These are phyloP conservation scores for Ceyx cyanopectus DNA, from an alignment of 2,113 vertebrate genomes.

Conservation along the genomic window DNA sequence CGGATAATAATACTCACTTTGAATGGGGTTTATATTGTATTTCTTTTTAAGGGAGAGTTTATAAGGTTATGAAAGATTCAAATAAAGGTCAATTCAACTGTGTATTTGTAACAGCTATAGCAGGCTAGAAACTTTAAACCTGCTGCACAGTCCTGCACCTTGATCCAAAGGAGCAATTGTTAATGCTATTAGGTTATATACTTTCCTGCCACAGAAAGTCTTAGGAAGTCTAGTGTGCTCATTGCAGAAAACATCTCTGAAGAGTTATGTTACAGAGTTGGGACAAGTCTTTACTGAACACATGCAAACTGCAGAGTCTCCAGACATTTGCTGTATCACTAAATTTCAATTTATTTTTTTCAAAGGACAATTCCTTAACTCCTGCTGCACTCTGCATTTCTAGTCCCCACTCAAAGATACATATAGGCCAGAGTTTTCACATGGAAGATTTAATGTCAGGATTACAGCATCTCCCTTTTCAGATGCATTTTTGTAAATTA, in stretches of 20 bases:
- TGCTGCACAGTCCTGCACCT: neutral
- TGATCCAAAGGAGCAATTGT: neutral
- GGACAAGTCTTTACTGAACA: neutral
- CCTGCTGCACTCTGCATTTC: neutral
- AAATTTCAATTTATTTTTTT: neutral
- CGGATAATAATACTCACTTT: slow-evolving; percentile 1
- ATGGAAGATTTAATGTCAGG: neutral
- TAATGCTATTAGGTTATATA: neutral
- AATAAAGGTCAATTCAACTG: neutral
- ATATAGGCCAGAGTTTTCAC: neutral
- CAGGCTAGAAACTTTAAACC: neutral
- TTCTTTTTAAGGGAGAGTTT: neutral
- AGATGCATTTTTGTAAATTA: neutral
- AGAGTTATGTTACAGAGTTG: neutral
- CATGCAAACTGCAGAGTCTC: neutral
- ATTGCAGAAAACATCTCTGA: neutral
- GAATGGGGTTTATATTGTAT: neutral
- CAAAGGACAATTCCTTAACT: neutral
- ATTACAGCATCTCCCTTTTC: neutral
- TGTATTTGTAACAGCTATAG: neutral
- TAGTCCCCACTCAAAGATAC: neutral
- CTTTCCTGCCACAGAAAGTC: neutral
- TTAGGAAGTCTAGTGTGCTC: neutral
- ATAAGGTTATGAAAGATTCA: neutral
- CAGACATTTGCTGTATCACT: neutral